Conservation (phyloP, 2,797 vertebrate genomes). For the Coranthus polyacanthus region DNA sequence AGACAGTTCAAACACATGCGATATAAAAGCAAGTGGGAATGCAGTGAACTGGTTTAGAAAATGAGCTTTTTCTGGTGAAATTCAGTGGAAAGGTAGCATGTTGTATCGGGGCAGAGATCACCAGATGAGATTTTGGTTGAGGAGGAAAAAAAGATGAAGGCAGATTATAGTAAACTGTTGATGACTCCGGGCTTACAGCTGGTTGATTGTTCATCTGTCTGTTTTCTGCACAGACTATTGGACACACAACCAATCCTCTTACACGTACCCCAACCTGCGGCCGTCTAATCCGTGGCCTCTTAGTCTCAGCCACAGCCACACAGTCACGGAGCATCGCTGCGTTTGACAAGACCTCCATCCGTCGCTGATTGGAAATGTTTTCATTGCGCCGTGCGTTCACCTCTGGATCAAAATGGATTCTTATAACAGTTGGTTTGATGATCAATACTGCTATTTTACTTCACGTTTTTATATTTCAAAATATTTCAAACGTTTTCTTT, state of each 20-base stretch:
- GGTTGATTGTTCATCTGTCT: slow-evolving; percentile 71
- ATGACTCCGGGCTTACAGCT: slow-evolving; percentile 65
- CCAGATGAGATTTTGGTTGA: slow-evolving; percentile 8
- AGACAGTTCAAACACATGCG: not conserved
- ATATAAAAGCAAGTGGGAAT: not conserved
- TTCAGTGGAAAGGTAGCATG: not conserved
- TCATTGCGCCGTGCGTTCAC: no score
- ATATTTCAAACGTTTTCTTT: no score
- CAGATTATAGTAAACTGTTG: slow-evolving; percentile 68
- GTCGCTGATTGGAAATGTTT: slow-evolving; percentile 1
- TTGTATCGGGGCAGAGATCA: not conserved
- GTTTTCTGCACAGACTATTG: slow-evolving; percentile 55
- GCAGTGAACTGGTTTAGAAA: not conserved
- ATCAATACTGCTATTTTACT: no score
- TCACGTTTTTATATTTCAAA: no score
- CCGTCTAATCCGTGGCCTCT: slow-evolving; percentile 59
- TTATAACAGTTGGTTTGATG: no score
- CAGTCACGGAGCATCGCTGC: not conserved
- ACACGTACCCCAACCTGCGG: slow-evolving; percentile 54
- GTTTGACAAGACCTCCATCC: not conserved
- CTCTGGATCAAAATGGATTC: no score
- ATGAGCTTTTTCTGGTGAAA: slow-evolving; percentile 4
- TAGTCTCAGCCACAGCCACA: slow-evolving; percentile 31
- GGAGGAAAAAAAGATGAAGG: slow-evolving; percentile 42
- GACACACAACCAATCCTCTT: slow-evolving; percentile 74